Percentiles rank a stretch among this genome's conserved stretches.
Evolutionary conservation across 2,113 vertebrate species (phyloP).

Genomic region (Cryptomyrus ogoouensis): DNA sequence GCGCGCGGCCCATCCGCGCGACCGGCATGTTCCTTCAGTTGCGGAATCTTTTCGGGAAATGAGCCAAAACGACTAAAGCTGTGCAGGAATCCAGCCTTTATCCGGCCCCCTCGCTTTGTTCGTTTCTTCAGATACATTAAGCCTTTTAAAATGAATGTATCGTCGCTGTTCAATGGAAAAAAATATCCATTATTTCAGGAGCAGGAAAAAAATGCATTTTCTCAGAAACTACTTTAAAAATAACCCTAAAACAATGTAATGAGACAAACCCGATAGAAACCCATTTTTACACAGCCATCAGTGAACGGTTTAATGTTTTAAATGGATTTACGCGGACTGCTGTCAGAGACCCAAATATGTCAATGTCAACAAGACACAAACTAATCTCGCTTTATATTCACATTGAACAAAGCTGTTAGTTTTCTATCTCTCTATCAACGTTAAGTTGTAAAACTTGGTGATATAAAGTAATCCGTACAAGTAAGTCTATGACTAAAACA

Average conservation of each 20-base stretch:
- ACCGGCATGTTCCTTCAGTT: neutral
- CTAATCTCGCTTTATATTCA: neutral
- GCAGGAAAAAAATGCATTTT: neutral
- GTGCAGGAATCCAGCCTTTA: neutral
- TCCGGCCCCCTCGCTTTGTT: neutral
- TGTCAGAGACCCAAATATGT: neutral
- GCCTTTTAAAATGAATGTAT: neutral
- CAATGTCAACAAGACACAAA: neutral
- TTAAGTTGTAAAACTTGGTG: neutral
- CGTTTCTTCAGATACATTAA: neutral
- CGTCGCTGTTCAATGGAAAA: neutral
- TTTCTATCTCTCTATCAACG: neutral
- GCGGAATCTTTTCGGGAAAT: neutral
- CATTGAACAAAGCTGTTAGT: neutral
- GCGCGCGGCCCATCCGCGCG: neutral
- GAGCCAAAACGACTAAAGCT: neutral
- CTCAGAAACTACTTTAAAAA: neutral
- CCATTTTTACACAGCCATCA: neutral
- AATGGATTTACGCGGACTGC: neutral
- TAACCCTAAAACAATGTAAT: neutral
- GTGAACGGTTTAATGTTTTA: neutral
- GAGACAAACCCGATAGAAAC: neutral
- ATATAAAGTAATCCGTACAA: neutral
- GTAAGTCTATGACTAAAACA: too few species aligned
- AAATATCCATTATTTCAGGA: neutral